These are phyloP conservation scores for Tetragnatha versicolor DNA, from an alignment of 1,140 invertebrate genomes.

Conservation along the genomic window DNA sequence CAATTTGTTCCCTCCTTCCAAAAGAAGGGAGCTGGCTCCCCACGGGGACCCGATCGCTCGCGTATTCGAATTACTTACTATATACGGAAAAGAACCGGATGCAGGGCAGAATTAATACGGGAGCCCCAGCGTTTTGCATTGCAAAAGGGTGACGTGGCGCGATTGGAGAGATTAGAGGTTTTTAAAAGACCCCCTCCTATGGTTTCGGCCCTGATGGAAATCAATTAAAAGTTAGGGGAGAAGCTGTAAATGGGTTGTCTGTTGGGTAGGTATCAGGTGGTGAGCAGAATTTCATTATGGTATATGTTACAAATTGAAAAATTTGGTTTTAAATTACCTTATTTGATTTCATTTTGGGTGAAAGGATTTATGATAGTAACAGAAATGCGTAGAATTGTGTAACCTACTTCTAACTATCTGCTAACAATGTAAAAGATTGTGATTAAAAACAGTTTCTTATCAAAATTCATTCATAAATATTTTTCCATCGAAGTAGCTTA, in stretches of 20 bases:
- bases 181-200: neutral
- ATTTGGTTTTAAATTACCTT: too few species aligned
- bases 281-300: too few species aligned
- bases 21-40: neutral
- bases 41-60: neutral
- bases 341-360: too few species aligned
- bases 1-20: neutral
- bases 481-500: too few species aligned
- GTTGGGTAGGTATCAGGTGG: too few species aligned
- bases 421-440: too few species aligned
- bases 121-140: neutral
- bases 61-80: neutral
- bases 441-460: too few species aligned
- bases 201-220: neutral
- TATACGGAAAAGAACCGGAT: neutral
- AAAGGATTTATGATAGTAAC: too few species aligned
- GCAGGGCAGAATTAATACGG: neutral
- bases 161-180: neutral
- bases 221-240: neutral
- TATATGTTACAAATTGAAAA: neutral
- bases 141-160: neutral
- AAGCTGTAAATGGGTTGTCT: too few species aligned
- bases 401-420: too few species aligned
- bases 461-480: too few species aligned
- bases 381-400: too few species aligned